Conservation (phyloP, 2,113 vertebrate genomes). For the Bagarius yarrelli region DNA sequence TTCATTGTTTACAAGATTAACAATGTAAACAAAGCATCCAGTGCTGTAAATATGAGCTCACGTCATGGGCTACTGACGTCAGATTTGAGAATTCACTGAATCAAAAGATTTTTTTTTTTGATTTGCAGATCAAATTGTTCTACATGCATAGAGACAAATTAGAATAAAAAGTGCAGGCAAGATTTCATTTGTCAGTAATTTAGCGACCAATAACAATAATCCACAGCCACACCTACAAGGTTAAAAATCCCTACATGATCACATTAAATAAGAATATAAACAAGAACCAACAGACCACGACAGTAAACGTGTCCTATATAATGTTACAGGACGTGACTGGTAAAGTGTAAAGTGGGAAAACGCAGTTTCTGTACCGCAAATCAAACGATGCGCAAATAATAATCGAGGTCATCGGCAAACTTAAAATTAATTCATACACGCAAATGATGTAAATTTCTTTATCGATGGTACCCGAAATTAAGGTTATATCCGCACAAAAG, state of each 20-base stretch:
- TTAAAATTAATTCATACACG: background rate
- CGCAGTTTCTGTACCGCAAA: background rate
- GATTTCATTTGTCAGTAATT: conserved; percentile 19
- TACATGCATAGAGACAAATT: background rate
- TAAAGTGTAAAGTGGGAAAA: background rate
- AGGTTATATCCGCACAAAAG: background rate
- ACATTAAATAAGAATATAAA: background rate
- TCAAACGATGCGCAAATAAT: background rate
- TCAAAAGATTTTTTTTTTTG: background rate
- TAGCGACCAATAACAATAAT: background rate
- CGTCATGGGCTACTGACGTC: background rate
- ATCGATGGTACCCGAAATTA: background rate
- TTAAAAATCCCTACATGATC: background rate
- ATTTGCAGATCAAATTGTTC: background rate
- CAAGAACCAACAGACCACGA: background rate
- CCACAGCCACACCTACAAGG: conserved; percentile 20
- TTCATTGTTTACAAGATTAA: conserved; percentile 19
- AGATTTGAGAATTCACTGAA: background rate
- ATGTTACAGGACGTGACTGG: no score
- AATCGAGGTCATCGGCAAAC: background rate
- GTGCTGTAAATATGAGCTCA: background rate
- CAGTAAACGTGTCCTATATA: background rate
- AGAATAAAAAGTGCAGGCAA: background rate
- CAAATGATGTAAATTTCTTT: no score
- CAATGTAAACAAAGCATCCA: conserved; percentile 9